Evolutionary conservation across 2,113 vertebrate species (phyloP).

Genomic region (Syrrhaptes paradoxus): DNA sequence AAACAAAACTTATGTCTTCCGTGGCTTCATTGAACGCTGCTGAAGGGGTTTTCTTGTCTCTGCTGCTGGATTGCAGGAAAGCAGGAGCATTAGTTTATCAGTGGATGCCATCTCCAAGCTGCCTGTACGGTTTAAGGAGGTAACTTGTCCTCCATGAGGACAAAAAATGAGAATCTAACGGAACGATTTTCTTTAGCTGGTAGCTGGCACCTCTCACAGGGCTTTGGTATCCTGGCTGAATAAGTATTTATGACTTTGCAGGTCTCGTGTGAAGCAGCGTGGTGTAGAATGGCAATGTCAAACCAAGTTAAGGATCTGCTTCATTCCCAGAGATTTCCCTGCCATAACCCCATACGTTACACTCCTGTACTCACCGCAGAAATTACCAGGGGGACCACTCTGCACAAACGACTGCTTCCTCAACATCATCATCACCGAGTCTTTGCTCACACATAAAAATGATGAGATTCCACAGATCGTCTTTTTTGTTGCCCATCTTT

Average conservation of each 20-base stretch:
- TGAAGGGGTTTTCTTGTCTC: background rate
- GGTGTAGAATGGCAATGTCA: constrained; percentile 18
- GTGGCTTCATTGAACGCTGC: background rate
- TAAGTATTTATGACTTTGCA: background rate
- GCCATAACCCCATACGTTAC: background rate
- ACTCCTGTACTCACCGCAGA: background rate
- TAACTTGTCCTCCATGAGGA: background rate
- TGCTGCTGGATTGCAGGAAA: background rate
- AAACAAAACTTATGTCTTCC: background rate
- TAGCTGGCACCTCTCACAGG: background rate
- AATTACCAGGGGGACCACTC: constrained; percentile 17
- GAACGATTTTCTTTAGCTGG: background rate
- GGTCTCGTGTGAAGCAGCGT: background rate
- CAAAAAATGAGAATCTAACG: background rate
- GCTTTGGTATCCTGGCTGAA: background rate
- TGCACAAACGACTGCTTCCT: background rate
- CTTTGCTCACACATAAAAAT: background rate
- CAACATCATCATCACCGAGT: constrained; percentile 3
- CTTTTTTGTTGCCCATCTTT: background rate
- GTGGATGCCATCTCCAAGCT: background rate
- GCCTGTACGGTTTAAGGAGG: background rate
- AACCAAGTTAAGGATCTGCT: constrained; percentile 1
- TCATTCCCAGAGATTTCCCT: constrained; percentile 1
- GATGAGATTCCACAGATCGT: background rate
- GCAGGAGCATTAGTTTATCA: background rate